Conservation (phyloP, 2,113 vertebrate species). For the Desmodus rotundus region DNA sequence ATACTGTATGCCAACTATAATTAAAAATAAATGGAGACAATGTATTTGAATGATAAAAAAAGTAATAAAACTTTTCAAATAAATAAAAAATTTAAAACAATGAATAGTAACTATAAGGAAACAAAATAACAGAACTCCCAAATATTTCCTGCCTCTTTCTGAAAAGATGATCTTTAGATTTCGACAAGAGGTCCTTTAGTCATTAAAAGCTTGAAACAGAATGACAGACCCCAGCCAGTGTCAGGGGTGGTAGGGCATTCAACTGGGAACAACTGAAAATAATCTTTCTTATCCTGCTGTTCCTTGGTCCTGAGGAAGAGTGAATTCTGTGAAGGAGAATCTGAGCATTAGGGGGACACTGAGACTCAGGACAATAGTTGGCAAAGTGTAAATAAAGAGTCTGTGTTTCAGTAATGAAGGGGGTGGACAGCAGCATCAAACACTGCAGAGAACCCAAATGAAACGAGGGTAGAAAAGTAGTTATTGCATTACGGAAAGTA, state of each 20-base stretch:
- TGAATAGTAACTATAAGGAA: neutral
- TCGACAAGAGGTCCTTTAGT: neutral
- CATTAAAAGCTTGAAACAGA: neutral
- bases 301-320: neutral
- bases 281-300: neutral
- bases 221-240: neutral
- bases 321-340: neutral
- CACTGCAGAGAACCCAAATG: neutral
- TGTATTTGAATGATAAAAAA: too few relatives aligned
- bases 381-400: neutral
- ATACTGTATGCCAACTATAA: neutral
- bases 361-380: neutral
- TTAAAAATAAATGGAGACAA: neutral
- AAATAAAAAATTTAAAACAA: neutral
- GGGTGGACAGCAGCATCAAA: neutral
- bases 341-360: neutral
- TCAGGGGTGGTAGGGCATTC: neutral
- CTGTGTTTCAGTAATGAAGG: neutral
- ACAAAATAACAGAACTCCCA: neutral
- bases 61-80: too few relatives aligned
- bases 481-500: neutral
- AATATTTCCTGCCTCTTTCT: neutral
- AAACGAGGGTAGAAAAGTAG: neutral
- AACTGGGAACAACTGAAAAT: neutral
- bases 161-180: neutral